phyloP scores from a whole-genome alignment of 1,140 invertebrate species.

The Marisa cornuarietis region DNA sequence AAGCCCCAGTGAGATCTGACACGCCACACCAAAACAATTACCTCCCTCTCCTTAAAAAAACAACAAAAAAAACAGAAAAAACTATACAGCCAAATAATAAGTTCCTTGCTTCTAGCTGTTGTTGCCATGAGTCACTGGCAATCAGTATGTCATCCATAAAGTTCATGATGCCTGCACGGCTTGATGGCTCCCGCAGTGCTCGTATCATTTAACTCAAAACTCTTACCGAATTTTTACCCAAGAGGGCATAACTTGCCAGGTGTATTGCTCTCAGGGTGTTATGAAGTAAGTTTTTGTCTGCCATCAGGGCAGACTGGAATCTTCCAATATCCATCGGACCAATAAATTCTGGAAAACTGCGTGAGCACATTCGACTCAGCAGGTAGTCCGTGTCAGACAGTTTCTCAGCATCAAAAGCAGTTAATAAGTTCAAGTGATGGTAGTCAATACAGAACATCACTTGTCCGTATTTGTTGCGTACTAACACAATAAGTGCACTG shows the following conservation, averaged over 20 bases:
- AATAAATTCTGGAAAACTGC: slow-evolving; percentile 27
- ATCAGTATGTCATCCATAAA: slow-evolving; percentile 21
- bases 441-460: no score
- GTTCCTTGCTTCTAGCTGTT: background rate
- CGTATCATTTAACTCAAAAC: slow-evolving; percentile 33
- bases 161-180: background rate
- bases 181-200: slow-evolving; percentile 15
- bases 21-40: no score
- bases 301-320: slow-evolving; percentile 10
- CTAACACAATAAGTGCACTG: no score
- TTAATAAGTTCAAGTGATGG: no score
- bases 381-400: slow-evolving; percentile 69
- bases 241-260: slow-evolving; percentile 37
- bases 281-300: slow-evolving; percentile 26
- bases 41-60: no score
- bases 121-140: slow-evolving; percentile 4
- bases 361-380: slow-evolving; percentile 38
- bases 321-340: slow-evolving; percentile 36
- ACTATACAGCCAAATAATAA: background rate
- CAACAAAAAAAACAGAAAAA: no score
- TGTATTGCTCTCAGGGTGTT: slow-evolving; percentile 20
- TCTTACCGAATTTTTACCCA: slow-evolving; percentile 33
- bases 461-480: no score
- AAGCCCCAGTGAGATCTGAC: no score
- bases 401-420: no score